Evolutionary conservation across 2,113 vertebrate species (phyloP).

Genomic region (Gymnocephalus cernua): DNA sequence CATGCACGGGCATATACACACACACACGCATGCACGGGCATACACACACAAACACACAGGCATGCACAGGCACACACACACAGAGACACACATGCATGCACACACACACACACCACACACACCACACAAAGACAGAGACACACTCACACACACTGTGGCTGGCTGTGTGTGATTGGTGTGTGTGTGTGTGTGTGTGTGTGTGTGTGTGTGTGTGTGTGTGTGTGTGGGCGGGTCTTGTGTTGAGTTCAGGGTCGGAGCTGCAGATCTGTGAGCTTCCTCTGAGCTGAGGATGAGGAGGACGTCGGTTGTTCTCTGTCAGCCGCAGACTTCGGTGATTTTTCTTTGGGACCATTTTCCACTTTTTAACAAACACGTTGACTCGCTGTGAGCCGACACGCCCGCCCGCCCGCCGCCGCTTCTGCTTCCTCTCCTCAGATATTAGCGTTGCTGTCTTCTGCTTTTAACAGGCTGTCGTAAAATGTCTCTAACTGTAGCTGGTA

Average conservation of each 20-base stretch:
- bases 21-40: no score
- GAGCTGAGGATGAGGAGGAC: slow-evolving; percentile 58
- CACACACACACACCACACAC: not conserved
- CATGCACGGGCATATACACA: not conserved
- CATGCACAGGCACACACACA: not conserved
- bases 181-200: slow-evolving; percentile 27
- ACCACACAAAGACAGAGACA: not conserved
- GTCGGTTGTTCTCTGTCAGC: slow-evolving; percentile 50
- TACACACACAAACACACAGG: not conserved
- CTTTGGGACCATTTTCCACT: slow-evolving; percentile 34
- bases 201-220: slow-evolving; percentile 9
- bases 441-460: not conserved
- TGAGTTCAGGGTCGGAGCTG: slow-evolving; percentile 22
- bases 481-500: slow-evolving; percentile 73
- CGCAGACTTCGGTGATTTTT: not conserved
- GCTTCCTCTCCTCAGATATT: not conserved
- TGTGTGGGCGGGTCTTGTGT: slow-evolving; percentile 38
- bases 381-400: not conserved
- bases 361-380: not conserved
- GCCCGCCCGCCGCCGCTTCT: no score
- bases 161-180: slow-evolving; percentile 4
- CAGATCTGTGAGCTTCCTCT: slow-evolving; percentile 36
- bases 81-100: not conserved
- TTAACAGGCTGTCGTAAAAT: slow-evolving; percentile 38
- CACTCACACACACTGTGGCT: not conserved